phyloP scores from a whole-genome alignment of 2,888 invertebrate genomes.

The Unio delphinus region DNA sequence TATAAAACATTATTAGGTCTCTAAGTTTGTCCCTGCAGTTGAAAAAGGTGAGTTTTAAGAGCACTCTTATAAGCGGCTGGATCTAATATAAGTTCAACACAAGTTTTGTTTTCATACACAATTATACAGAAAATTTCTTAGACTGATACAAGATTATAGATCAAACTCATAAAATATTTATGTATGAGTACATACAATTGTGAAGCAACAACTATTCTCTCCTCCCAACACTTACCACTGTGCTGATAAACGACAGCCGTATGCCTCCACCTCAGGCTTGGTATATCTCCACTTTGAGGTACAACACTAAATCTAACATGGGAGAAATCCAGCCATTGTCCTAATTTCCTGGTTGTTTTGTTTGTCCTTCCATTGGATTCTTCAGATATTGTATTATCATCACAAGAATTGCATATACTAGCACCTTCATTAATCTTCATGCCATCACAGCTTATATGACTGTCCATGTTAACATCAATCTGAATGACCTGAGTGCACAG shows the following conservation, averaged over 20 bases:
- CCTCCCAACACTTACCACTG: conserved; percentile 37
- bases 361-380: neutral
- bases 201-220: neutral
- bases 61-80: no score
- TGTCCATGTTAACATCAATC: conserved; percentile 10
- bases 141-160: no score
- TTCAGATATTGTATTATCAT: neutral
- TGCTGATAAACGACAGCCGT: conserved; percentile 52
- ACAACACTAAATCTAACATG: conserved; percentile 30
- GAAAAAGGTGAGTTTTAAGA: no score
- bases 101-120: no score
- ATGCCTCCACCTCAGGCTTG: conserved; percentile 70
- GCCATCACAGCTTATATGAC: neutral
- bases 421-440: neutral
- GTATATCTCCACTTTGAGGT: conserved; percentile 45
- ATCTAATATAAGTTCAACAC: no score
- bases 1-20: no score
- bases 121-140: no score
- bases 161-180: no score
- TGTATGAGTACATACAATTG: no score
- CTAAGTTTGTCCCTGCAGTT: no score
- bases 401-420: neutral
- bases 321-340: neutral
- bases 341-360: neutral
- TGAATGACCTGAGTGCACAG: conserved; percentile 36